Conservation (phyloP, 2,797 vertebrate genomes). For the Lithobates sylvaticus region DNA sequence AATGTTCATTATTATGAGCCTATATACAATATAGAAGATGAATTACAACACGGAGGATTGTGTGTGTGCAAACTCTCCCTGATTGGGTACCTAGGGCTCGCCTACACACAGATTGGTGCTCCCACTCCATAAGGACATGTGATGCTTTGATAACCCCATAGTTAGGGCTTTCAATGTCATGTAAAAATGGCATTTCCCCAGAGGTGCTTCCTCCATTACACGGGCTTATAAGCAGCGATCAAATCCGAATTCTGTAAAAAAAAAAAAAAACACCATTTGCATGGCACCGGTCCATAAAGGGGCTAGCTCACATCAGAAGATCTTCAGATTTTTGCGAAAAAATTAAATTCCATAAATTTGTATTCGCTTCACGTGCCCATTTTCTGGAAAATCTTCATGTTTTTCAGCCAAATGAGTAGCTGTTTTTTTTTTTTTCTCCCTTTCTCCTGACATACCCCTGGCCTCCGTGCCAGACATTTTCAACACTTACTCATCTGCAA, state of each 20-base stretch:
- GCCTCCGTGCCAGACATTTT: background rate
- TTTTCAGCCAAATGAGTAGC: constrained; percentile 29
- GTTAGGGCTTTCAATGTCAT: no score
- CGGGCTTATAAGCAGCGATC: background rate
- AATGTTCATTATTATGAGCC: no score
- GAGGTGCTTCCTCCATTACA: no score
- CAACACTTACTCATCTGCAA: constrained; percentile 12
- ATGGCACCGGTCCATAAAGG: background rate
- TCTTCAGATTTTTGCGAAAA: background rate
- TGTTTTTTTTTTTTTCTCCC: background rate
- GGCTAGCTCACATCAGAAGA: background rate
- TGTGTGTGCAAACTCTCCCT: no score
- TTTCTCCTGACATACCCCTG: background rate
- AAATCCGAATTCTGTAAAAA: background rate
- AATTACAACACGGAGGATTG: no score
- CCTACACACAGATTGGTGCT: no score
- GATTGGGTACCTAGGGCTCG: no score
- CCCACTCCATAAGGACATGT: no score
- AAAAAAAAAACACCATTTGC: background rate
- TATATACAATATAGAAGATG: no score
- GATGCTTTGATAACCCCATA: no score
- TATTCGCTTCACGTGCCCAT: background rate
- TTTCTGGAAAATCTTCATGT: constrained; percentile 19
- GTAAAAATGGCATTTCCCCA: no score
- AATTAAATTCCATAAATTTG: background rate